Evolutionary conservation across 2,888 invertebrate species (phyloP).

Genomic region (Limnephilus rhombicus): DNA sequence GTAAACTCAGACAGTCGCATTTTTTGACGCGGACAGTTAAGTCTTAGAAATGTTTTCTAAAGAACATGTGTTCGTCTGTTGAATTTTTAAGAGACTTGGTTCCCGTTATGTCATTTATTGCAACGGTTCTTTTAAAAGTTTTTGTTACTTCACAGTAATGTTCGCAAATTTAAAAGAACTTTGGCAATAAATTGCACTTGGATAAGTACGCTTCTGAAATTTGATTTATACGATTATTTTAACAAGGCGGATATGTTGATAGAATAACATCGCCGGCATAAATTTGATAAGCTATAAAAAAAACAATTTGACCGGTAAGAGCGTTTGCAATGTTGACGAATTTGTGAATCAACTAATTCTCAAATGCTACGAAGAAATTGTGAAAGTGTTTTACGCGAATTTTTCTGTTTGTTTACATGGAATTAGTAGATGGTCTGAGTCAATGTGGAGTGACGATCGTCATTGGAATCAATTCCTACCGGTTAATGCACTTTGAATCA

Average conservation of each 20-base stretch:
- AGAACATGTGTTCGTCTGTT: slow-evolving; percentile 38
- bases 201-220: too few species aligned
- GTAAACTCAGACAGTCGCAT: slow-evolving; percentile 55
- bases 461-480: not conserved
- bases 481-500: slow-evolving; percentile 28
- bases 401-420: slow-evolving; percentile 57
- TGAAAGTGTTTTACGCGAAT: slow-evolving; percentile 61
- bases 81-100: slow-evolving; percentile 12
- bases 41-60: slow-evolving; percentile 21
- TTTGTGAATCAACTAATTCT: slow-evolving; percentile 56
- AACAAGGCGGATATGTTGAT: too few species aligned
- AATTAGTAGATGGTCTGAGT: slow-evolving; percentile 5
- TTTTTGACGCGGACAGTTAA: slow-evolving; percentile 44
- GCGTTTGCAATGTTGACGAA: not conserved
- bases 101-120: slow-evolving; percentile 46
- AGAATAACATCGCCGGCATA: too few species aligned
- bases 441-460: not conserved
- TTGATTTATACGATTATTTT: too few species aligned
- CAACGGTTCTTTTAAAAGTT: slow-evolving; percentile 18
- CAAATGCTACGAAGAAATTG: slow-evolving; percentile 59
- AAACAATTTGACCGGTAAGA: not conserved
- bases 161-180: not conserved
- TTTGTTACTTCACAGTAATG: not conserved
- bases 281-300: not conserved
- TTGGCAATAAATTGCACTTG: not conserved